Evolutionary conservation across 2,113 vertebrate genomes (phyloP), one percentile per base, ranked within the genome.

Genomic region (Syngnathus typhle): DNA sequence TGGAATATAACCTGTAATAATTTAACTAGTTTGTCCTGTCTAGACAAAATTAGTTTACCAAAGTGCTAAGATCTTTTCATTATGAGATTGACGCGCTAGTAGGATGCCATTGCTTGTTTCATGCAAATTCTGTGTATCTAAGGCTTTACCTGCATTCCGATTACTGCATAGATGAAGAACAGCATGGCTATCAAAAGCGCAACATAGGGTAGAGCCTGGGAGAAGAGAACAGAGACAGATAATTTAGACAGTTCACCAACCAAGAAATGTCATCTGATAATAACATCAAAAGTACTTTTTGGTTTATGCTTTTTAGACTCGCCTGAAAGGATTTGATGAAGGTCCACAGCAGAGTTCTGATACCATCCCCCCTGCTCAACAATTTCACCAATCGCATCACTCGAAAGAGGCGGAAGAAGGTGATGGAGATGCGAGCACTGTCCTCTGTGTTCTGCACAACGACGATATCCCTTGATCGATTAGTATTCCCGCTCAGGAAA

Each of bases 281-380:
- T 0, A 38, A 8, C 7, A 7, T 18, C 7, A 37, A 43, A 47
- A 18, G 6, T 47, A 6, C 6, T 47, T 47, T 47, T 18, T 16
- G 13, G 15, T 47, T 56, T 32, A 15, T 56, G 27, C 12, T 32
- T 32, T 15, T 5, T 32, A 2, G 10, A 44, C 90, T 89, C 74
- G 97, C 97, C 95, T 99, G 97, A 84, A 99, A 99, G 41, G 97
- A 99, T 77, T 99, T 99, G 84, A 99, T 97, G 73, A 99, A 99
- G 2, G 97, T 99, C 97, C 97, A 99, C 68, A 99, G 87, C 54
- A 99, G 85, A 0, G 96, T 99, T 75, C 97, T 92, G 87, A 99
- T 98, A 81, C 97, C 97, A 82, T 99, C 97, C 51, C 97, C 97
- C 71, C 96, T 90, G 88, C 95, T 99, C 80, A 99, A 91, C 75